Percentiles rank a stretch among this genome's conserved stretches.
Evolutionary conservation across 2,113 vertebrate species (phyloP).

Genomic region (Rhinichthys klamathensis): DNA sequence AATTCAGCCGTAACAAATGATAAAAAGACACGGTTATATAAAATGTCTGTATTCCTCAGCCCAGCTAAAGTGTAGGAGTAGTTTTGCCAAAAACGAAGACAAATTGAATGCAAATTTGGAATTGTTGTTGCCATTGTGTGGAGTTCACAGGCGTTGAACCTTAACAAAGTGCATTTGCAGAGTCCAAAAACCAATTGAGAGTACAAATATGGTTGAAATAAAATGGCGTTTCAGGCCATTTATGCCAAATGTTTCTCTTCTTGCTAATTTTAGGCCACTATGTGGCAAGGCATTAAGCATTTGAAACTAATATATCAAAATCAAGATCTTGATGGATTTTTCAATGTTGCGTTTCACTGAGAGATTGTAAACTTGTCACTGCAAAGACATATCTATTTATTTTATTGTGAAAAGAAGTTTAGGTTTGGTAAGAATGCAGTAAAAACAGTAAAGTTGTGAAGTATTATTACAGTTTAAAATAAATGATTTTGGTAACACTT

Average conservation of each 20-base stretch:
- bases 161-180: background rate
- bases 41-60: slow-evolving; percentile 9
- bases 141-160: background rate
- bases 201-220: background rate
- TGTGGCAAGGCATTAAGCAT: background rate
- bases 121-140: slow-evolving; percentile 6
- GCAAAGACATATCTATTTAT: background rate
- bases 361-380: background rate
- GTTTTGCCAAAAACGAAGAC: background rate
- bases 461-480: background rate
- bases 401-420: background rate
- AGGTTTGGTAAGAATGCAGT: background rate
- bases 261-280: background rate
- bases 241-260: background rate
- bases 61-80: background rate
- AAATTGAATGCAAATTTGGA: slow-evolving; percentile 17
- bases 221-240: slow-evolving; percentile 11
- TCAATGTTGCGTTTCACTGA: background rate
- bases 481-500: background rate
- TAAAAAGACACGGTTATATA: background rate
- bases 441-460: background rate
- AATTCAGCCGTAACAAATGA: slow-evolving; percentile 7
- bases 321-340: background rate
- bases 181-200: background rate
- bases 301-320: background rate